phyloP scores from a whole-genome alignment of 37 sponge, comb jelly and placozoan species.

The Aplysina aerophoba region DNA sequence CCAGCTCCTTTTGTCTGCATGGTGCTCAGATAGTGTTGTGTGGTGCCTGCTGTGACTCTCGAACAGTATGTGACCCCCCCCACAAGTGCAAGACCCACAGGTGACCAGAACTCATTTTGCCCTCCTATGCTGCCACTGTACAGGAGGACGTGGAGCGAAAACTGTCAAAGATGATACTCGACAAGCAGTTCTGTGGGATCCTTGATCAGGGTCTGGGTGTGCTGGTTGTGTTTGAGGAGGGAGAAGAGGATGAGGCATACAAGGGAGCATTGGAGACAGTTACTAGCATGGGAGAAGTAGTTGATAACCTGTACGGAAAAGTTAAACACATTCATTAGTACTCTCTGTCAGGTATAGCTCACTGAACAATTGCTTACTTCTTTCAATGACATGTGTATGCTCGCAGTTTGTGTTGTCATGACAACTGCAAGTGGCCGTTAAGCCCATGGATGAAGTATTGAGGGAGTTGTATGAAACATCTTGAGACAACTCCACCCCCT shows the following conservation, averaged over 20 bases:
- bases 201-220: slow-evolving; percentile 96
- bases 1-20: too few species aligned
- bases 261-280: slow-evolving; percentile 91
- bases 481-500: too few species aligned
- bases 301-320: slow-evolving; percentile 88
- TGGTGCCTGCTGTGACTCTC: too few species aligned
- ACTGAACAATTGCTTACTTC: neutral
- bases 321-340: slow-evolving; percentile 60
- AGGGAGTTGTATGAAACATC: too few species aligned
- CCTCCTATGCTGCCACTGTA: neutral
- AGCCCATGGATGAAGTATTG: too few species aligned
- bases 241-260: slow-evolving; percentile 81
- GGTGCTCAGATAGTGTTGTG: too few species aligned
- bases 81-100: too few species aligned
- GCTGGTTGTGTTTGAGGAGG: slow-evolving; percentile 88
- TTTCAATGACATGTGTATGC: neutral
- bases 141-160: slow-evolving; percentile 91
- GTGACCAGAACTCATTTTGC: too few species aligned
- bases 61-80: too few species aligned
- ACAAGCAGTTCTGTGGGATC: slow-evolving; percentile 93
- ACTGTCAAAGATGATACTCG: slow-evolving; percentile 97
- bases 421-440: neutral
- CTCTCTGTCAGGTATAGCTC: neutral
- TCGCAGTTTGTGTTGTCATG: neutral
- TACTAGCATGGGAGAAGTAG: slow-evolving; percentile 84